phyloP scores from a whole-genome alignment of 2,113 vertebrate genomes.

The Pavo muticus region DNA sequence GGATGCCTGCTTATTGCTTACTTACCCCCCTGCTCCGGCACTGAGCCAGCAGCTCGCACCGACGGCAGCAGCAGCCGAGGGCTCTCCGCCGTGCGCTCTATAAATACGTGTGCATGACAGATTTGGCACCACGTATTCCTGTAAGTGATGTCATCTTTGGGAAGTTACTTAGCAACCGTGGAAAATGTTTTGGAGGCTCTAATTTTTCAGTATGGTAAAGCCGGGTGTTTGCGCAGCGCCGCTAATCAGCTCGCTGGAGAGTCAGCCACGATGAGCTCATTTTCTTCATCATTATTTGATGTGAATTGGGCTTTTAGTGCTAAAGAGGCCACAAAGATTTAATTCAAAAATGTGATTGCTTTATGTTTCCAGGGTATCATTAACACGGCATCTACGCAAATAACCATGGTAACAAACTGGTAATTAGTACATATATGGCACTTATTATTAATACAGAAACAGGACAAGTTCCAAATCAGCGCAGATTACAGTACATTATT shows the following conservation, averaged over 20 bases:
- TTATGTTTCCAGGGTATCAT: conserved; percentile 78
- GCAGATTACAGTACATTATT: conserved; percentile 68
- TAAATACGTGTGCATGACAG: conserved; percentile 56
- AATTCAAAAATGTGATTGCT: conserved; percentile 74
- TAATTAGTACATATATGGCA: conserved; percentile 75
- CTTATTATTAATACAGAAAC: conserved; percentile 60
- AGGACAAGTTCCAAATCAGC: conserved; percentile 69
- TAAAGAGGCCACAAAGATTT: conserved; percentile 78
- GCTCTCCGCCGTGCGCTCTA: neutral
- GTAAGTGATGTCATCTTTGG: conserved; percentile 76
- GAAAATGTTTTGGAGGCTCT: conserved; percentile 73
- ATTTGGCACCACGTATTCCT: conserved; percentile 3
- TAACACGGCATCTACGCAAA: conserved; percentile 68
- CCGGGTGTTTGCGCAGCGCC: conserved; percentile 37
- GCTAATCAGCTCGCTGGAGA: conserved; percentile 74
- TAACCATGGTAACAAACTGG: conserved; percentile 78
- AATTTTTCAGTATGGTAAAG: conserved; percentile 50
- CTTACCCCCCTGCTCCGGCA: neutral
- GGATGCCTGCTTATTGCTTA: neutral
- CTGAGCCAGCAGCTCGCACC: neutral
- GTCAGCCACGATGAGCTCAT: conserved; percentile 72
- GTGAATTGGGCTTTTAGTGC: conserved; percentile 75
- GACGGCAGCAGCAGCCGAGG: neutral
- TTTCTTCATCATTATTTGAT: conserved; percentile 80
- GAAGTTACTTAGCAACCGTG: conserved; percentile 80